phyloP scores from a whole-genome alignment of 2,797 vertebrate species.

The Pangasius sanitwongsei region DNA sequence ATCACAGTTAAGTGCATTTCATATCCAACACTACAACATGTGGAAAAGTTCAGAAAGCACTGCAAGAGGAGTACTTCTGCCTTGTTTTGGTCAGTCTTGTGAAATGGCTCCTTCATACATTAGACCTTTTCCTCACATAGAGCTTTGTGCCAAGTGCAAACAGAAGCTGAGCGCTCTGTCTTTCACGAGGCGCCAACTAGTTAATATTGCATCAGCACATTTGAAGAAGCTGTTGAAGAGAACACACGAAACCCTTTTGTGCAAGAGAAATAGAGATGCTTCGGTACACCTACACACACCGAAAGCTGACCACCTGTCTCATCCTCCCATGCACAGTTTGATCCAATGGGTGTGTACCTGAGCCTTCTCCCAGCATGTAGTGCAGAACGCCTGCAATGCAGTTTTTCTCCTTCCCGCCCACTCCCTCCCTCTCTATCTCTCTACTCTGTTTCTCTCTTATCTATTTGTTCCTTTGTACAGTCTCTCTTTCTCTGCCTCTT shows the following conservation, averaged over 20 bases:
- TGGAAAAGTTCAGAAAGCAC: constrained; percentile 10
- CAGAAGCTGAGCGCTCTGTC: constrained; percentile 37
- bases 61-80: no score
- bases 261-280: constrained; percentile 10
- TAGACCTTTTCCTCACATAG: background rate
- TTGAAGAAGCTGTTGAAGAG: constrained; percentile 37
- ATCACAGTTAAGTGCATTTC: background rate
- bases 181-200: constrained; percentile 39
- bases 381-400: constrained; percentile 33
- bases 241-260: constrained; percentile 17
- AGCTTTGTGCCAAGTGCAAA: constrained; percentile 23
- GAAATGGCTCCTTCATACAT: constrained; percentile 6
- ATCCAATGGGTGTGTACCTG: constrained; percentile 25
- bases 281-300: constrained; percentile 2
- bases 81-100: background rate
- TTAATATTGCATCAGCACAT: constrained; percentile 50
- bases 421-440: background rate
- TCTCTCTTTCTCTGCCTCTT: constrained; percentile 15
- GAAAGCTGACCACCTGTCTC: constrained; percentile 22
- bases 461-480: constrained; percentile 23
- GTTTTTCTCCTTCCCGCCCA: constrained; percentile 1
- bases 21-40: background rate
- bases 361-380: constrained; percentile 18
- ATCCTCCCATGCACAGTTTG: constrained; percentile 23
- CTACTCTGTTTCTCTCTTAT: background rate